Percentiles rank a stretch among this genome's conserved stretches.
Conservation (phyloP, 2,113 vertebrate species). For the Chaenocephalus aceratus region DNA sequence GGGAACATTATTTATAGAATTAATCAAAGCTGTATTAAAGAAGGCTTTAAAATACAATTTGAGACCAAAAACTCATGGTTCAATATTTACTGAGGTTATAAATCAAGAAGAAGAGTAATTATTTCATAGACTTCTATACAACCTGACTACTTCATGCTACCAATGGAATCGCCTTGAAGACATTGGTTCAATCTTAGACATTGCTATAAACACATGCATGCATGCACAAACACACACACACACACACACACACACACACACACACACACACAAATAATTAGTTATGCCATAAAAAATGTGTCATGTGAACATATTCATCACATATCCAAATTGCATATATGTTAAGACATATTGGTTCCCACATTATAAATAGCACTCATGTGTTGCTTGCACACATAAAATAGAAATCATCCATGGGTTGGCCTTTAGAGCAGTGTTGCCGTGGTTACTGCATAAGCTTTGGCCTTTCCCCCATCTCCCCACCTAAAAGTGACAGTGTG, state of each 20-base stretch:
- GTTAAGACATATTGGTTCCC: conserved; percentile 17
- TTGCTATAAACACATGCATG: background rate
- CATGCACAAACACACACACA: background rate
- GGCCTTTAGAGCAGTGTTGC: conserved; percentile 43
- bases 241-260: background rate
- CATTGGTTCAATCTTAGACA: too few relatives aligned
- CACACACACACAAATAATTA: conserved; percentile 31
- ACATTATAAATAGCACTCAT: conserved; percentile 10
- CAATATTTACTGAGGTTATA: too few relatives aligned
- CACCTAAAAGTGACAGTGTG: conserved; percentile 56
- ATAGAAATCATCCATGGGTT: conserved; percentile 7
- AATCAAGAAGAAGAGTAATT: too few relatives aligned
- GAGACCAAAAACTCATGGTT: too few relatives aligned
- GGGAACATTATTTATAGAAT: too few relatives aligned
- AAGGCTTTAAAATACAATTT: too few relatives aligned
- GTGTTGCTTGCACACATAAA: conserved; percentile 5
- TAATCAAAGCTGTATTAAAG: too few relatives aligned
- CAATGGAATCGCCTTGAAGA: too few relatives aligned
- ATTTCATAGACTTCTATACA: too few relatives aligned
- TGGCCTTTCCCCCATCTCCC: conserved; percentile 37
- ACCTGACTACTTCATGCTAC: too few relatives aligned
- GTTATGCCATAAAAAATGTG: background rate
- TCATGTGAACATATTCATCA: background rate
- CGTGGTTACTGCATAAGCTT: conserved; percentile 48
- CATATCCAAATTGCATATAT: conserved; percentile 9